A percentile compares a stretch with the other conserved stretches of the same genome.
Evolutionary conservation across 2,113 vertebrate genomes (phyloP).

Genomic region (Typhlomys cinereus): DNA sequence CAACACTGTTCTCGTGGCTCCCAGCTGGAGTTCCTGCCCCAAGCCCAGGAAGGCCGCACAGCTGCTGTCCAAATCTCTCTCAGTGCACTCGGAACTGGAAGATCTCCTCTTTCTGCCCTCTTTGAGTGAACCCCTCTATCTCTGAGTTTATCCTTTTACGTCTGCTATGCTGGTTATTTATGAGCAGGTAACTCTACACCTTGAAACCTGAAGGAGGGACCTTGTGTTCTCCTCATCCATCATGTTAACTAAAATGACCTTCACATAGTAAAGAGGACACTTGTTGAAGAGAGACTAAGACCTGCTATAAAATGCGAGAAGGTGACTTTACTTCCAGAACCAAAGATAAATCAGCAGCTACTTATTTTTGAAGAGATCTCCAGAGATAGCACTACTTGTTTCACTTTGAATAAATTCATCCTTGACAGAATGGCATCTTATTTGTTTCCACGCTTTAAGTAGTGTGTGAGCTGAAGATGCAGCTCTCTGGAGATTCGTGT

Average conservation of each 20-base stretch:
- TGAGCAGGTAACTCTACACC: not conserved
- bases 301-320: not conserved
- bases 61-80: not conserved
- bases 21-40: not conserved
- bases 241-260: not conserved
- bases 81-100: not conserved
- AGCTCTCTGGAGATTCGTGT: not conserved
- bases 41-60: not conserved
- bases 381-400: not conserved
- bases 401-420: constrained; percentile 33
- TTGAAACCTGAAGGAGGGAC: not conserved
- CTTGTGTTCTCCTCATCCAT: not conserved
- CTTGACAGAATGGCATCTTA: not conserved
- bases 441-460: constrained; percentile 25
- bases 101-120: not conserved
- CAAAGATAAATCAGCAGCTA: not conserved
- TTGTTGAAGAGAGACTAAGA: not conserved
- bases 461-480: not conserved
- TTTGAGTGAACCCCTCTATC: not conserved
- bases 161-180: not conserved
- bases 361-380: not conserved
- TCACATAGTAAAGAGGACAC: not conserved
- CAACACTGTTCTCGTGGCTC: too few species aligned
- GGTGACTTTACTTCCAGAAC: not conserved
- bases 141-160: not conserved